Conservation (phyloP, 2,888 invertebrate genomes). For the Drosophila leonis region DNA sequence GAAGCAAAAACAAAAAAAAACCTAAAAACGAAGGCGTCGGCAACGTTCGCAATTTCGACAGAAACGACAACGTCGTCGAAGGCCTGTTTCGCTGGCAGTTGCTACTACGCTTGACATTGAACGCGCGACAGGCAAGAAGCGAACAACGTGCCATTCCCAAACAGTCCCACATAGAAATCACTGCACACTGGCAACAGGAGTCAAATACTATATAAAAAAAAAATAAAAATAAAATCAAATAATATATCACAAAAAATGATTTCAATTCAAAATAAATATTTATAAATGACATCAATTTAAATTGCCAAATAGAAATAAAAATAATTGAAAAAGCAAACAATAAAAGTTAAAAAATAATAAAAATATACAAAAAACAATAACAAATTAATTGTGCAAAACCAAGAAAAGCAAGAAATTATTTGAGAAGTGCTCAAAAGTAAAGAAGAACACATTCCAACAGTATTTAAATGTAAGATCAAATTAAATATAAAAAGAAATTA, state of each 20-base stretch:
- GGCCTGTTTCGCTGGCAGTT: constrained; percentile 56
- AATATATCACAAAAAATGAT: constrained; percentile 11
- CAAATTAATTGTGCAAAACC: constrained; percentile 57
- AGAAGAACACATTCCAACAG: constrained; percentile 34
- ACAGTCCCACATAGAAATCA: constrained; percentile 26
- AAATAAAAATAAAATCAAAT: neutral
- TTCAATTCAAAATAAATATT: constrained; percentile 28
- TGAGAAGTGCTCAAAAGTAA: constrained; percentile 36
- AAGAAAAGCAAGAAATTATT: constrained; percentile 19
- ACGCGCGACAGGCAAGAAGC: constrained; percentile 79
- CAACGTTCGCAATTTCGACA: constrained; percentile 13
- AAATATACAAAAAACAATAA: constrained; percentile 37
- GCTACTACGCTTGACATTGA: constrained; percentile 80
- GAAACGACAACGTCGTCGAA: constrained; percentile 27
- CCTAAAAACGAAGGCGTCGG: constrained; percentile 7
- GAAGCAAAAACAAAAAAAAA: neutral
- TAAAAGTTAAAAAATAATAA: neutral
- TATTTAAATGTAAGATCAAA: neutral
- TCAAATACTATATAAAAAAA: constrained; percentile 4
- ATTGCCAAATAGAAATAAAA: constrained; percentile 30
- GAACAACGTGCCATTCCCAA: constrained; percentile 67
- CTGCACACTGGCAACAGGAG: constrained; percentile 30
- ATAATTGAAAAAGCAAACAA: constrained; percentile 15
- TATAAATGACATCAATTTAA: constrained; percentile 57
- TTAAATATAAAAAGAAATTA: neutral